phyloP scores from a whole-genome alignment of 2,797 vertebrate genomes.

The Enteromius thamalakanensis region DNA sequence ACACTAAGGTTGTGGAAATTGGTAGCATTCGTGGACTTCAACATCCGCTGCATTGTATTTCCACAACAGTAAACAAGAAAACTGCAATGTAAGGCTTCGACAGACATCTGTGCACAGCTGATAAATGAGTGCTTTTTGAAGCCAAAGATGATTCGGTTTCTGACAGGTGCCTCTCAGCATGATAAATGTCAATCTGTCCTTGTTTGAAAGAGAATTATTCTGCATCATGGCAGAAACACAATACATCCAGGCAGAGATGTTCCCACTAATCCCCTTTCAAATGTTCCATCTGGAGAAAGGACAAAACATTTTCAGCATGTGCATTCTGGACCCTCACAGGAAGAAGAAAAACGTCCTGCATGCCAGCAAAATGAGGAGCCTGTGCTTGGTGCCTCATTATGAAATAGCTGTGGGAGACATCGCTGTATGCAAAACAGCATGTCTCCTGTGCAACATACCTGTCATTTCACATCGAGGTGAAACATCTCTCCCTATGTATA shows the following conservation, averaged over 20 bases:
- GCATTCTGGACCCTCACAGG: slow-evolving; percentile 16
- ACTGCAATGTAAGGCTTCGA: slow-evolving; percentile 18
- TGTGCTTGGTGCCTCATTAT: slow-evolving; percentile 17
- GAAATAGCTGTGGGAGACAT: slow-evolving; percentile 35
- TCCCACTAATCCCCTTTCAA: slow-evolving; percentile 32
- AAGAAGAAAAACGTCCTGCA: slow-evolving; percentile 16
- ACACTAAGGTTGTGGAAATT: slow-evolving; percentile 7
- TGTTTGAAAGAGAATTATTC: slow-evolving; percentile 29
- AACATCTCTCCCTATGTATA: slow-evolving; percentile 15
- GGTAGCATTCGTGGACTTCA: slow-evolving; percentile 6
- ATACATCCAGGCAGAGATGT: slow-evolving; percentile 37
- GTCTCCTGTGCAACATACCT: slow-evolving; percentile 39
- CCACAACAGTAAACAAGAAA: background rate
- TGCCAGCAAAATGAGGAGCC: slow-evolving; percentile 14
- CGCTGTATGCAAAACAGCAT: slow-evolving; percentile 14
- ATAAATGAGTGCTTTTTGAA: slow-evolving; percentile 16
- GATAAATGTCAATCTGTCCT: slow-evolving; percentile 32
- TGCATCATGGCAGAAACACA: slow-evolving; percentile 35
- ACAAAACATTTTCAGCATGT: slow-evolving; percentile 39
- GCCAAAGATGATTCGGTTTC: slow-evolving; percentile 3
- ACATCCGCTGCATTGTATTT: background rate
- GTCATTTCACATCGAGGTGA: slow-evolving; percentile 33
- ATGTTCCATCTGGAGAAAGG: slow-evolving; percentile 30
- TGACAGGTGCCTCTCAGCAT: slow-evolving; percentile 37
- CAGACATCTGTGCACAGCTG: slow-evolving; percentile 4